These are phyloP conservation scores for Bergia puertoricense DNA, from an alignment of 92 coral and sea anemone genomes.

Conservation along the genomic window DNA sequence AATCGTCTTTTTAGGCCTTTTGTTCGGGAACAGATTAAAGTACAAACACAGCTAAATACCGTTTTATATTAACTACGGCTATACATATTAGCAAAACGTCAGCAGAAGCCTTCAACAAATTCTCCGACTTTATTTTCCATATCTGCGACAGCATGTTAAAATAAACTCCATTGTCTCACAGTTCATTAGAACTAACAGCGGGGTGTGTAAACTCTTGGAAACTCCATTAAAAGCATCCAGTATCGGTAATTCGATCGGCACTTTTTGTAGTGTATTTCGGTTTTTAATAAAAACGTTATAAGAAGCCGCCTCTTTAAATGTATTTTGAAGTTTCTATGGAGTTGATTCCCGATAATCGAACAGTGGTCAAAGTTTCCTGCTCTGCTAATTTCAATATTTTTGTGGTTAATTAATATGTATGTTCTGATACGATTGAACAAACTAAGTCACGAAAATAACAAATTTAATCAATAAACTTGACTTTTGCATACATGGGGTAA, in stretches of 20 bases:
- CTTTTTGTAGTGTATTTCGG: constrained; percentile 5
- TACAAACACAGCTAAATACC: background rate
- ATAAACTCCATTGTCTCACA: background rate
- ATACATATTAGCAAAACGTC: background rate
- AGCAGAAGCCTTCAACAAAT: background rate
- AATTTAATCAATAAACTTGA: background rate
- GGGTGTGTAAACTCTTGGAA: background rate
- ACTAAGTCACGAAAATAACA: constrained; percentile 14
- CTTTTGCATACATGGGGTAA: background rate
- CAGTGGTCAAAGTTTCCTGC: constrained; percentile 1
- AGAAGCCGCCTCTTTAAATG: background rate
- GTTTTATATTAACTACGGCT: background rate
- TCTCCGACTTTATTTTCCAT: constrained; percentile 3
- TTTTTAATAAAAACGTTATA: background rate
- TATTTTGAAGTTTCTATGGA: background rate
- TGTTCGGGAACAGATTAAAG: background rate
- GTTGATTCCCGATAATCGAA: background rate
- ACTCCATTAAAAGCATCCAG: constrained; percentile 17
- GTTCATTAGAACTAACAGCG: constrained; percentile 22
- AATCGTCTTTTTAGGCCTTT: background rate
- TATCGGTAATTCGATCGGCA: constrained; percentile 6
- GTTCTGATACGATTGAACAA: background rate
- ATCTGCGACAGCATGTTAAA: constrained; percentile 18
- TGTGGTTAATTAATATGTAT: constrained; percentile 25
- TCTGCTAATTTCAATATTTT: constrained; percentile 3